phyloP scores from a whole-genome alignment of 2,888 invertebrate species.

The Acholoe squamosa region DNA sequence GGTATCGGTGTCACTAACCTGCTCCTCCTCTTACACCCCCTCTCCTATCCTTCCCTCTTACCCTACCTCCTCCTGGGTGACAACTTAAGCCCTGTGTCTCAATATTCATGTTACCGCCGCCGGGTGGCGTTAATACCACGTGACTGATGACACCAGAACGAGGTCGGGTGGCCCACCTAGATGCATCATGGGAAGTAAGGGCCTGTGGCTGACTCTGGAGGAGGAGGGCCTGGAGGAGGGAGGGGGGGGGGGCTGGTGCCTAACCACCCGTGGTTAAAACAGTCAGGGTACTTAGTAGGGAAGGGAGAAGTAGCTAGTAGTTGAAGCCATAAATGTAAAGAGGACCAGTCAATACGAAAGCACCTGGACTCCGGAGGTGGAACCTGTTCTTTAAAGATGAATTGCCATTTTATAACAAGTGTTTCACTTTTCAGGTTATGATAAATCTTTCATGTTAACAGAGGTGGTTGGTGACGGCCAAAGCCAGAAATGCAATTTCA shows the following conservation, averaged over 20 bases:
- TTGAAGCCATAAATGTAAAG: background rate
- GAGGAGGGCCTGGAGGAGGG: background rate
- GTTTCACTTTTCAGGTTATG: too few species aligned
- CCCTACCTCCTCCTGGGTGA: background rate
- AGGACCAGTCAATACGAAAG: background rate
- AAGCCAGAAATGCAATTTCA: too few species aligned
- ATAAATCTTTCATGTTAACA: too few species aligned
- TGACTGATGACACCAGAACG: slow-evolving; percentile 38
- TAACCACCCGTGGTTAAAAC: background rate
- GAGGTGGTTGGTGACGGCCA: too few species aligned
- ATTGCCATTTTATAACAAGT: too few species aligned
- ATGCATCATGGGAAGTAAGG: background rate
- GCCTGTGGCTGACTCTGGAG: background rate
- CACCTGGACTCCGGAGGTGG: too few species aligned
- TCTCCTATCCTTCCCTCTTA: background rate
- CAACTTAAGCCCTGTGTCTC: slow-evolving; percentile 29
- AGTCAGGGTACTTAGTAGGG: background rate
- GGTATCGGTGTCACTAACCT: background rate
- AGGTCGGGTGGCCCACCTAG: slow-evolving; percentile 11
- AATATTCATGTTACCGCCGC: slow-evolving; percentile 44
- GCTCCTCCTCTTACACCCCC: background rate
- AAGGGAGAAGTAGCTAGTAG: background rate
- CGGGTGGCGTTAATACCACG: slow-evolving; percentile 26
- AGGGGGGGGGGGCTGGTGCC: background rate
- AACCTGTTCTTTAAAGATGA: too few species aligned